Base-by-base conservation (phyloP, 1,140 invertebrate genomes). In the Zaprionus africanus region DNA sequence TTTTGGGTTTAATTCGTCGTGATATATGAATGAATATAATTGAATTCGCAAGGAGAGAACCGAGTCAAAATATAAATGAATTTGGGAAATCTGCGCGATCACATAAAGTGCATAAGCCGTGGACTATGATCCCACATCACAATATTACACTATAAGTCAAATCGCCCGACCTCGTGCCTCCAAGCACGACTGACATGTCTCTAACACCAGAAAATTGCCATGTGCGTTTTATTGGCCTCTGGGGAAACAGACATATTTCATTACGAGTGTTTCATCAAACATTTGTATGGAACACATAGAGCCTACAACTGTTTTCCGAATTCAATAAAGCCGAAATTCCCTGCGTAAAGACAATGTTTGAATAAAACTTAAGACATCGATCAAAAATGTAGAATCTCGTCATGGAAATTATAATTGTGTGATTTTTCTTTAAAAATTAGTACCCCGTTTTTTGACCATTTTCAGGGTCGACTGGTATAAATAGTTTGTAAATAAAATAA, bases 1-100 rank as follows among this genome's bases (percentile, higher is more conserved):
- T 74, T 71, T 75, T n/a, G 41, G 17, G 68, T 67, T 66, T 71
- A 78, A 91, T 87, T 79, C 69, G 60, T 43, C 36, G 68, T 87
- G 81, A 85, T 85, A 76, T 73, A 85, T 91, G 83, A 63, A 64
- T 64, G 41, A 66, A 74, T 81, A 76, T 74, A 76, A 67, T 70
- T 68, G 54, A 81, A 76, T 70, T 26, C 41, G 58, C 58, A 34
- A 70, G 49, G 70, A 71, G 46, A 79, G 56, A 69, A 71, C 13
- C 51, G 26, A 17, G 6, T 46, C 41, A 7, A 46, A 9, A 7
- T 19, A 17, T 17, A 17, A 7, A 6, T 28, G 15, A 9, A 17
- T n/a, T 26, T 54, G n/a, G 15, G 26, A 56, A 7, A 56, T 7
- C 38, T 31, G 22, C 12, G 4, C 46, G 13, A 51, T 51, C 19